Percentiles rank a stretch among this genome's conserved stretches.
Evolutionary conservation across 1,140 invertebrate species (phyloP).

Genomic region (Phymorhynchus buccinoides): DNA sequence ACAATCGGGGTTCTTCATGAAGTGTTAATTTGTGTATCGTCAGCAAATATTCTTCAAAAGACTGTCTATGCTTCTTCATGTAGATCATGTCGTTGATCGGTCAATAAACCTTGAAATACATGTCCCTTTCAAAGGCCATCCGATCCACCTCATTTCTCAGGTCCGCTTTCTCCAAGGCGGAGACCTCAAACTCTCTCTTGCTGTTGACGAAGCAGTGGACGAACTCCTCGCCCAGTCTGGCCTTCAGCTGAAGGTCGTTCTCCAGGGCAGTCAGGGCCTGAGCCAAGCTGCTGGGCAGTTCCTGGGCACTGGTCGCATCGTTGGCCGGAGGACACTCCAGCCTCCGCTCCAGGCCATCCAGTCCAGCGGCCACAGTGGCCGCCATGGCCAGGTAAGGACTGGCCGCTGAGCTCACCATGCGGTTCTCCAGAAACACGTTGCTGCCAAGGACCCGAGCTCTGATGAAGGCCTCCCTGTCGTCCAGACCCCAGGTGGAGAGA

Average conservation of each 20-base stretch:
- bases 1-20: no score
- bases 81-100: no score
- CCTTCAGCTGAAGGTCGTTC: conserved; percentile 3
- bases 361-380: conserved; percentile 50
- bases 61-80: no score
- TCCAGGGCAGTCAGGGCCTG: conserved; percentile 32
- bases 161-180: background rate
- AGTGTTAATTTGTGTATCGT: no score
- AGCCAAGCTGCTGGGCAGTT: background rate
- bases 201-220: conserved; percentile 5
- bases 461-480: conserved; percentile 27
- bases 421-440: conserved; percentile 51
- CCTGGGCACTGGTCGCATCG: background rate
- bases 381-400: conserved; percentile 56
- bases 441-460: conserved; percentile 17
- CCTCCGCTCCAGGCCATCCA: conserved; percentile 51
- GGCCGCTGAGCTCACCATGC: conserved; percentile 44
- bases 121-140: conserved; percentile 5
- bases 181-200: conserved; percentile 20
- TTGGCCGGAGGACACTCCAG: conserved; percentile 37
- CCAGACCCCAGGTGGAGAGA: conserved; percentile 48
- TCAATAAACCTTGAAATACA: conserved; percentile 11
- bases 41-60: no score
- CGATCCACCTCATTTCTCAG: background rate
- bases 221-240: conserved; percentile 19